Evolutionary conservation across 2,113 vertebrate genomes (phyloP).

Genomic region (Capricornis sumatraensis): DNA sequence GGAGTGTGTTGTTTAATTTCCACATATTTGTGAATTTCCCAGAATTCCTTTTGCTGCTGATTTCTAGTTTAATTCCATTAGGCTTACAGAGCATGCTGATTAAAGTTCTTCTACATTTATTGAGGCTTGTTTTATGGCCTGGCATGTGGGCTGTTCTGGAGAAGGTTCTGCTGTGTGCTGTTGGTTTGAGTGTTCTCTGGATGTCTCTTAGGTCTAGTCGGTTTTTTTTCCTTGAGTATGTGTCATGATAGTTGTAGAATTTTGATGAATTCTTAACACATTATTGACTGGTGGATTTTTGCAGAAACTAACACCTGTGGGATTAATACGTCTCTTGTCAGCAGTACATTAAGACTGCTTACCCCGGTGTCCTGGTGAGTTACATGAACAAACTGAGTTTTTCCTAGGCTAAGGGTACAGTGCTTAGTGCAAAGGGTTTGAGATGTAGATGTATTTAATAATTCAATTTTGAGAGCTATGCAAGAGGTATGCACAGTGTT

Average conservation of each 20-base stretch:
- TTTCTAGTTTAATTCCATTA: neutral
- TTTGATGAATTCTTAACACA: slow-evolving; percentile 1
- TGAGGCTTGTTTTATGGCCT: neutral
- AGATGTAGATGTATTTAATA: neutral
- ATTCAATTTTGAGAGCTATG: neutral
- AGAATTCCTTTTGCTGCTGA: neutral
- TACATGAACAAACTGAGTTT: neutral
- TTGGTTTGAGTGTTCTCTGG: neutral
- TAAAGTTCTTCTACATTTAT: neutral
- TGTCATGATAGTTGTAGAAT: neutral
- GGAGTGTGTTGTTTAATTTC: neutral
- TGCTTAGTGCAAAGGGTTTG: neutral
- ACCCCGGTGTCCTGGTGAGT: neutral
- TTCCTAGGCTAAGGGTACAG: neutral
- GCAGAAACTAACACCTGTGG: neutral
- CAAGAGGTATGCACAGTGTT: neutral
- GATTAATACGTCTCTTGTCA: neutral
- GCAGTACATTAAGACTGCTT: neutral
- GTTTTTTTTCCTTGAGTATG: neutral
- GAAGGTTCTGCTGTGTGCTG: neutral
- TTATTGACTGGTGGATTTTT: neutral
- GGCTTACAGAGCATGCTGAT: neutral
- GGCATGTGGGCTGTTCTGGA: neutral
- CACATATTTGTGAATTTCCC: neutral
- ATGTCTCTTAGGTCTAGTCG: neutral